Evolutionary conservation across 2,113 vertebrate genomes (phyloP), one percentile per base, ranked within the genome.

Genomic region (Passer domesticus): DNA sequence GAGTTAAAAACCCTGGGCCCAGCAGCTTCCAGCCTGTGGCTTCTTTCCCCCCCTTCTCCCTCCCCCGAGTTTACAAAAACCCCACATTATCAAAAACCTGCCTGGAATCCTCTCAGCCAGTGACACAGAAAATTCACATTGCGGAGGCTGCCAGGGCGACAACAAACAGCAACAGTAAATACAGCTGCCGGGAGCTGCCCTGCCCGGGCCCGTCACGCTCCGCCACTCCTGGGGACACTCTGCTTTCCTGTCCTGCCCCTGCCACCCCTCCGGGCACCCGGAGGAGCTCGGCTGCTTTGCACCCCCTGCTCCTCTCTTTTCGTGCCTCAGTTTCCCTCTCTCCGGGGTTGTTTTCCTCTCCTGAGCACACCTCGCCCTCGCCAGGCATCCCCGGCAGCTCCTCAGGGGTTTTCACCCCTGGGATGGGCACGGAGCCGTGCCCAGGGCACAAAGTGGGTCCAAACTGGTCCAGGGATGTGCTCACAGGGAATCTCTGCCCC

Each of bases 61-160:
- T 52, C 39, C 82, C 77, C 82, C 7, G 70, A 37, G 91, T 81
- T 96, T 95, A 95, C 94, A 95, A 96, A 97, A 37, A 35, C 24
- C 66, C 15, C 89, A 89, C 98, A 98, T 98, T 98, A 98, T 98
- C 98, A 99, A 98, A 98, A 98, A 96, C 98, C 98, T 97, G 98
- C 98, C 98, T 98, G 98, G 98, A 99, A 99, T 99, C 98, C 98
- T 99, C 98, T 97, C 98, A 98, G 97, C 97, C 98, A 99, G 98
- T 98, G 98, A 99, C 98, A 99, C 99, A 99, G 98, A 99, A 99
- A 99, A 99, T 98, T 98, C 98, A 98, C 98, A 98, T 98, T 96
- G 22, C 87, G 23, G 92, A 96, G 97, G 98, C 98, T 98, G 98
- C 98, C 98, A 97, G 98, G 98, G 98, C 95, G 98, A 99, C 98